These are phyloP conservation scores for Heptranchias perlo DNA, from an alignment of 2,113 vertebrate species.

Conservation along the genomic window DNA sequence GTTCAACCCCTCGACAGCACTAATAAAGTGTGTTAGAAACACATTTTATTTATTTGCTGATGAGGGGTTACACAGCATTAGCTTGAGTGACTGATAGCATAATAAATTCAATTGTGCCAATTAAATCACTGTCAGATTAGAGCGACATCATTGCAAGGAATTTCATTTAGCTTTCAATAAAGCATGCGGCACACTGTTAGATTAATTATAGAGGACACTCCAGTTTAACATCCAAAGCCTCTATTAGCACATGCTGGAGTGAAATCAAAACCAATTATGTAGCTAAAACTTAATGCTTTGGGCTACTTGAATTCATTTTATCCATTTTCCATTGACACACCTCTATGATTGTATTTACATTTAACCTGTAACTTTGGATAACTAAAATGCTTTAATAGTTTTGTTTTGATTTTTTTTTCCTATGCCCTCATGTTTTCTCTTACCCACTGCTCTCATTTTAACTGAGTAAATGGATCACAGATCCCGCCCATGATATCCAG, in stretches of 20 bases:
- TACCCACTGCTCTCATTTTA: background rate
- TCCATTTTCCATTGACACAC: background rate
- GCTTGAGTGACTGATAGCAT: conserved; percentile 17
- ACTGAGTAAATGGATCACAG: background rate
- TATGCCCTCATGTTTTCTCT: background rate
- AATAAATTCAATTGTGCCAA: conserved; percentile 31
- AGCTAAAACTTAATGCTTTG: background rate
- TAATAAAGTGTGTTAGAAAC: conserved; percentile 21
- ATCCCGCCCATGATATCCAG: background rate
- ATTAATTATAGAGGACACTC: conserved; percentile 31
- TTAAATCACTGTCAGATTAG: conserved; percentile 33
- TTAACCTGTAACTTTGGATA: background rate
- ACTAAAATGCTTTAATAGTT: background rate
- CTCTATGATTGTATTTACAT: background rate
- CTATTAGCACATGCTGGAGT: background rate
- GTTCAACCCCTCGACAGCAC: background rate
- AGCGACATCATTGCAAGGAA: background rate
- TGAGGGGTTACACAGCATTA: background rate
- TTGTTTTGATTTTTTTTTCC: background rate
- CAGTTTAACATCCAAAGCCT: conserved; percentile 9
- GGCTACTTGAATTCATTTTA: background rate
- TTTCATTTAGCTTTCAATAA: conserved; percentile 15
- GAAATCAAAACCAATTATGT: background rate
- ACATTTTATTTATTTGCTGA: conserved; percentile 31
- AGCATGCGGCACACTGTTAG: background rate